phyloP scores from a whole-genome alignment of 2,797 vertebrate species.

The Chaetophractus vellerosus region DNA sequence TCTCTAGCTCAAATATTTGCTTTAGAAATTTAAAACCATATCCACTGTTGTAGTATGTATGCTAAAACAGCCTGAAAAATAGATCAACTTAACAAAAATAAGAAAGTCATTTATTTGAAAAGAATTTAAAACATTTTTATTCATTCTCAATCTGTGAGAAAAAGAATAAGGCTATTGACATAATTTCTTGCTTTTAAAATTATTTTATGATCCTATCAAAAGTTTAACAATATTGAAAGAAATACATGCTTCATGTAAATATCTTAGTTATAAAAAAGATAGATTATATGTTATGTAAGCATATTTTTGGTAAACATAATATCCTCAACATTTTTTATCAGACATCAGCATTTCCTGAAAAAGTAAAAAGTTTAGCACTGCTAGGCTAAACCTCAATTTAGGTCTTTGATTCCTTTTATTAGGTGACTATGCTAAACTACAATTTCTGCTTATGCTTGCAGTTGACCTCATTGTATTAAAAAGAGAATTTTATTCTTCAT shows the following conservation, averaged over 20 bases:
- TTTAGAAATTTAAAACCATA: conserved; percentile 14
- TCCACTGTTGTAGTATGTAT: not conserved
- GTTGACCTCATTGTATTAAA: conserved; percentile 39
- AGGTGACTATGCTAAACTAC: conserved; percentile 14
- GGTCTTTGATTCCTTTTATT: conserved; percentile 33
- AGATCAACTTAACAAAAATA: not conserved
- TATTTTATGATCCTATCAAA: conserved; percentile 44
- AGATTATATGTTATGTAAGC: conserved; percentile 2
- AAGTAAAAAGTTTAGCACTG: conserved; percentile 33
- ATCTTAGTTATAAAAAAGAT: not conserved
- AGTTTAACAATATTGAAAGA: not conserved
- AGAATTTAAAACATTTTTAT: not conserved
- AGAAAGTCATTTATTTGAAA: not conserved
- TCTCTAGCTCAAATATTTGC: not conserved
- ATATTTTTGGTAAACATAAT: conserved; percentile 53
- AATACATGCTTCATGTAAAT: conserved; percentile 19
- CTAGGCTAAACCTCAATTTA: not conserved
- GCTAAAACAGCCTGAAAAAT: not conserved
- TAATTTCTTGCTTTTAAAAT: conserved; percentile 42
- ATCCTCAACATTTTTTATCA: conserved; percentile 62
- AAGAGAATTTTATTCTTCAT: not conserved
- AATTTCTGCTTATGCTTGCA: conserved; percentile 47
- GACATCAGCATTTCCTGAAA: conserved; percentile 54
- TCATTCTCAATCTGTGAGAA: conserved; percentile 27
- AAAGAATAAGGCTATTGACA: not conserved